Evolutionary conservation across 2,888 invertebrate genomes (phyloP).

Genomic region (Bugula neritina): DNA sequence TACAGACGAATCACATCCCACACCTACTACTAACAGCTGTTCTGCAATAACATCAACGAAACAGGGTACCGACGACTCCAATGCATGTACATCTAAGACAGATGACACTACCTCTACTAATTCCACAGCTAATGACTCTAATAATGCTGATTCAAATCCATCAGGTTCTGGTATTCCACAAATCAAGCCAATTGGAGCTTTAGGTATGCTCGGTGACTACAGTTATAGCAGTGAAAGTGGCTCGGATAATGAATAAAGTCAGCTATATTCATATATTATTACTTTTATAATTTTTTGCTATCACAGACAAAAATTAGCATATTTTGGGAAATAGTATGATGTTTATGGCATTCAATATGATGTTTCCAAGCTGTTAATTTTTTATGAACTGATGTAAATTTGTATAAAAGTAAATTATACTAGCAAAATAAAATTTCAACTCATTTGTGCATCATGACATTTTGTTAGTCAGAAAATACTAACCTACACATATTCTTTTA

Average conservation of each 20-base stretch:
- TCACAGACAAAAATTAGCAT: too few species aligned
- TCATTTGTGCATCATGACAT: too few species aligned
- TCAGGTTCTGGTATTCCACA: neutral
- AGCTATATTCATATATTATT: too few species aligned
- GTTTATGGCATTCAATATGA: too few species aligned
- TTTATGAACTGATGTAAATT: too few species aligned
- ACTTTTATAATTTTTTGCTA: too few species aligned
- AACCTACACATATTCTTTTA: too few species aligned
- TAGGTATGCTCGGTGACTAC: constrained; percentile 18
- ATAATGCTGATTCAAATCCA: neutral
- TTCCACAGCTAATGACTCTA: neutral
- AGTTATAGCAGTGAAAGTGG: neutral
- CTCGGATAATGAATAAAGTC: neutral
- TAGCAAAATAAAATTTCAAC: too few species aligned
- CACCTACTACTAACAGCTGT: neutral
- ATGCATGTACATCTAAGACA: neutral
- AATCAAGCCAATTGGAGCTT: neutral
- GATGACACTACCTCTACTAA: neutral
- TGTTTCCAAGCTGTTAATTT: too few species aligned
- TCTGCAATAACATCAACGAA: neutral
- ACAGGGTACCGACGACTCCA: neutral
- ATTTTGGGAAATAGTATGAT: too few species aligned
- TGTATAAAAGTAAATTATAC: too few species aligned
- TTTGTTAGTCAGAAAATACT: too few species aligned
- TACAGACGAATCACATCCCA: neutral